Evolutionary conservation across 2,888 invertebrate genomes (phyloP), one percentile per base, ranked within the genome.

Genomic region (Andrena flavipes): DNA sequence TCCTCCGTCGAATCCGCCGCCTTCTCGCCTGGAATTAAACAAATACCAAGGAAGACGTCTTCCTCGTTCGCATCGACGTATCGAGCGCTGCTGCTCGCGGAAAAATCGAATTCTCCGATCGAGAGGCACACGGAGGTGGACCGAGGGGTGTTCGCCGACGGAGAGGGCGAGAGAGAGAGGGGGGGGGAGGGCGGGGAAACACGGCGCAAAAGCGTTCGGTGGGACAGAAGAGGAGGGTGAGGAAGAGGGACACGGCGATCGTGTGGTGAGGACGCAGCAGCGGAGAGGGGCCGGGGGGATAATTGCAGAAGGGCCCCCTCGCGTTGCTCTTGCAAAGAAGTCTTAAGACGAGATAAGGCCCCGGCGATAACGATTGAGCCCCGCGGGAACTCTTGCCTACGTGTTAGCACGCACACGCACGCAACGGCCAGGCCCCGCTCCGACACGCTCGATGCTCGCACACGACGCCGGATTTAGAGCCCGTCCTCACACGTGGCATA

Each of bases 281-380:
- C 71, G 81, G 84, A 70, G 83, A 79, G 82, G 75, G 78, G 82
- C 69, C 81, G 88, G 86, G 89, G 92, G 92, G 92, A 92, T 93
- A 93, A 93, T 93, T 93, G 92, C 92, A 90, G 89, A 90, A 91
- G 91, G 90, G 88, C 86, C 82, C 83, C 74, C 79, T 90, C 89
- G 89, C 90, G 88, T 91, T 90, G 91, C 90, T 90, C 90, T 89
- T 89, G 91, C 90, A 88, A 90, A 89, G 90, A 89, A 92, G 91
- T 89, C 90, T 90, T 89, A 87, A 91, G 90, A 89, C 88, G 90
- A 93, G 93, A 93, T 93, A 93, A 93, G 92, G 90, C 90, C 86
- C 85, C 86, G 88, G 88, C 92, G 93, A 93, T 93, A 93, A 93
- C 92, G 92, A 92, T 93, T 91, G 90, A 89, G 91, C 92, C 92